phyloP scores from a whole-genome alignment of 2,888 invertebrate species.

The Temnothorax ravouxi region DNA sequence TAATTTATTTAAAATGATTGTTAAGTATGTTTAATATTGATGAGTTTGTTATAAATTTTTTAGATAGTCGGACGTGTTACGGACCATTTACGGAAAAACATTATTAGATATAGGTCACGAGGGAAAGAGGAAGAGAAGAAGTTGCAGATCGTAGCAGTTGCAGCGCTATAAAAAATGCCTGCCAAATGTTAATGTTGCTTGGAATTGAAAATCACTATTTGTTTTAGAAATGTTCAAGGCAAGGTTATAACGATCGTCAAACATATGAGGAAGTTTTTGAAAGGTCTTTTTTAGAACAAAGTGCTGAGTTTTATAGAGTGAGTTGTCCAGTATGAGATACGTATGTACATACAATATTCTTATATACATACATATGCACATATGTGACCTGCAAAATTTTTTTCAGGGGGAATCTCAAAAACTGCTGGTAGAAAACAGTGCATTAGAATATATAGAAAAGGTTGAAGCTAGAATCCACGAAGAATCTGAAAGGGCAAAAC shows the following conservation, averaged over 20 bases:
- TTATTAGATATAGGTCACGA: constrained; percentile 92
- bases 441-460: constrained; percentile 98
- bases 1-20: background rate
- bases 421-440: constrained; percentile 99
- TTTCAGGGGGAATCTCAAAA: constrained; percentile 97
- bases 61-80: constrained; percentile 98
- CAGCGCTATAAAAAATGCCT: constrained; percentile 99
- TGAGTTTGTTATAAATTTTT: constrained; percentile 29
- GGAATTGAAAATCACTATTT: constrained; percentile 92
- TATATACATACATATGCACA: too few relatives aligned
- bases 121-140: too few relatives aligned
- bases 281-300: too few relatives aligned
- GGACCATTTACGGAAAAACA: constrained; percentile 97
- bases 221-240: too few relatives aligned
- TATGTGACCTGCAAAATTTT: constrained; percentile 25
- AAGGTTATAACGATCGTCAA: constrained; percentile 89
- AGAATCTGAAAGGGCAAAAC: constrained; percentile 98
- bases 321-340: constrained; percentile 68
- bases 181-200: constrained; percentile 99
- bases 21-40: constrained; percentile 1
- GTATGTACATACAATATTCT: background rate
- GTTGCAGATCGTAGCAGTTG: too few relatives aligned
- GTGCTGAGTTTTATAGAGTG: constrained; percentile 99
- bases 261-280: constrained; percentile 99
- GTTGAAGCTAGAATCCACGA: constrained; percentile 99